These are phyloP conservation scores for Panurus biarmicus DNA, from an alignment of 2,113 vertebrate genomes.

Conservation along the genomic window DNA sequence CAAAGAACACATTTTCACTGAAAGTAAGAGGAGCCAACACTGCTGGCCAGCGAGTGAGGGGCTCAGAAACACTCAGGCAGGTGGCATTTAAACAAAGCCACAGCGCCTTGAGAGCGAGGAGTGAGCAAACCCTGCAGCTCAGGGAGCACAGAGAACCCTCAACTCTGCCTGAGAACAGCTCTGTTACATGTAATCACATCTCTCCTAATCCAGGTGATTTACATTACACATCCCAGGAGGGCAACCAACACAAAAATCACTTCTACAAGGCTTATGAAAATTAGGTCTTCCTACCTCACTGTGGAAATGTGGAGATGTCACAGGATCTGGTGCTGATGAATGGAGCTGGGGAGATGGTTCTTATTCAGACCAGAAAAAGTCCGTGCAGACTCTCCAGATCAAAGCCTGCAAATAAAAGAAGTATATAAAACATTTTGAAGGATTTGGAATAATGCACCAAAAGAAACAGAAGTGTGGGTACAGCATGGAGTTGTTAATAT, in stretches of 20 bases:
- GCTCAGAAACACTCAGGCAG: neutral
- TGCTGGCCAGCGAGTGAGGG: neutral
- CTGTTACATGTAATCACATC: neutral
- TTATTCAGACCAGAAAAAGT: neutral
- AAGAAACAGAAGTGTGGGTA: neutral
- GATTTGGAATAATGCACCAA: neutral
- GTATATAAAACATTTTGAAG: neutral
- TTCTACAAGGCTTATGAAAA: neutral
- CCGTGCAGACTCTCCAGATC: neutral
- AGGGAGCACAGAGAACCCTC: neutral
- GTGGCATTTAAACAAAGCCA: neutral
- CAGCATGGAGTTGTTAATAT: neutral
- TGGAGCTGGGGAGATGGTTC: neutral
- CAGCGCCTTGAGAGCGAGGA: neutral
- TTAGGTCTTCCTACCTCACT: constrained; percentile 43
- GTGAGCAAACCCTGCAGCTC: neutral
- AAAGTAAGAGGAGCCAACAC: neutral
- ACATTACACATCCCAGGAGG: neutral
- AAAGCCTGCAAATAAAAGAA: constrained; percentile 40
- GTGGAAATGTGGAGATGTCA: neutral
- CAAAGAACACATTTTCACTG: neutral
- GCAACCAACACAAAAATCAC: neutral
- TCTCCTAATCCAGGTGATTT: neutral
- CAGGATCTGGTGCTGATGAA: neutral
- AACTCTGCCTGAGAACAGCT: neutral